A percentile compares a stretch with the other conserved stretches of the same genome.
These are phyloP conservation scores for Oreohelix idahoensis DNA, from an alignment of 1,140 invertebrate genomes.

Conservation along the genomic window DNA sequence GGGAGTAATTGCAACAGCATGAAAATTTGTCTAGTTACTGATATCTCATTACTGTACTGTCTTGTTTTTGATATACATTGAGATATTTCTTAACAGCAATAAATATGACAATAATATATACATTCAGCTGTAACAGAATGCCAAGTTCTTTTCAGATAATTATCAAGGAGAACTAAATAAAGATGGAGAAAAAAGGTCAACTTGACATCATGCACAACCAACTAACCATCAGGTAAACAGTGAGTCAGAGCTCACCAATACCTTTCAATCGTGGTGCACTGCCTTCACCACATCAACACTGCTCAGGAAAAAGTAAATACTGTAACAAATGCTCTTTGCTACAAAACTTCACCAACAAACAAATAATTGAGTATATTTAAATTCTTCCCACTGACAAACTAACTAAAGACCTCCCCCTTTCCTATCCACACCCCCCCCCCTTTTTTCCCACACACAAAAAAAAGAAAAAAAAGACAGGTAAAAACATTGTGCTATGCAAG, in stretches of 20 bases:
- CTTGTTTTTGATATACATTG: background rate
- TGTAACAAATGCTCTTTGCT: background rate
- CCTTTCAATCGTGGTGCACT: background rate
- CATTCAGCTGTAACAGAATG: background rate
- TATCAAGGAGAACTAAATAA: background rate
- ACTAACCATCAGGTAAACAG: background rate
- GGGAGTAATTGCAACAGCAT: background rate
- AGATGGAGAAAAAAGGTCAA: constrained; percentile 28
- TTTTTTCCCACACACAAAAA: too few species aligned
- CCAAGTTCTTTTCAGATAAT: background rate
- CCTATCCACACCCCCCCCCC: too few species aligned
- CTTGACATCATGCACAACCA: constrained; percentile 29
- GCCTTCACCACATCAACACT: background rate
- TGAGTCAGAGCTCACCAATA: background rate
- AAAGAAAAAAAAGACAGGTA: too few species aligned
- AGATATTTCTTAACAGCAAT: too few species aligned
- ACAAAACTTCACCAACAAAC: background rate
- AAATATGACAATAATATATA: too few species aligned
- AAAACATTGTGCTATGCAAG: too few species aligned
- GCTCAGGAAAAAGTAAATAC: background rate
- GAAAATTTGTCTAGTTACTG: too few species aligned
- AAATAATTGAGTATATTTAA: too few species aligned
- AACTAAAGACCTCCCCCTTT: too few species aligned
- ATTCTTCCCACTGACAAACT: too few species aligned
- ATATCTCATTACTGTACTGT: too few species aligned